Evolutionary conservation across 2,797 vertebrate genomes (phyloP).

Genomic region (Lophotriccus pileatus): DNA sequence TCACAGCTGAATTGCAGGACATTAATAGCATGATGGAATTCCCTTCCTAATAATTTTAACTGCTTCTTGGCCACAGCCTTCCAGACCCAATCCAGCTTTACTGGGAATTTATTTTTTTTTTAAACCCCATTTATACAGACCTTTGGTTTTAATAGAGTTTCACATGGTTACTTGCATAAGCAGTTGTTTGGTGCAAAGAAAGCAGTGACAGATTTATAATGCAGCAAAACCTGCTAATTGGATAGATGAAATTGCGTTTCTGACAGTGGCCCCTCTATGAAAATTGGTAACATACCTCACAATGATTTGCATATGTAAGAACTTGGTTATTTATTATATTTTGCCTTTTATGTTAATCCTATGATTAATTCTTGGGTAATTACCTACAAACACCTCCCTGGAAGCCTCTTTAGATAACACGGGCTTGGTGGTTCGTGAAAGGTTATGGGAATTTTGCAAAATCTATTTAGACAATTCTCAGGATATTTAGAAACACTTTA

Average conservation of each 20-base stretch:
- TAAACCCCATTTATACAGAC: constrained; percentile 18
- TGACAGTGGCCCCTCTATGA: constrained; percentile 68
- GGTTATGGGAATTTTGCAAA: constrained; percentile 47
- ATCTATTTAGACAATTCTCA: constrained; percentile 45
- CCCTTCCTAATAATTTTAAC: constrained; percentile 62
- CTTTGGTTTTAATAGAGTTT: constrained; percentile 70
- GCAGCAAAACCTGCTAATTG: constrained; percentile 73
- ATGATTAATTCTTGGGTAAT: constrained; percentile 64
- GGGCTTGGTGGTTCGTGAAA: constrained; percentile 44
- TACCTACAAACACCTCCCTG: constrained; percentile 48
- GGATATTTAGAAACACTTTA: constrained; percentile 31
- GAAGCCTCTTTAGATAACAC: constrained; percentile 55
- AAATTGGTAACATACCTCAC: constrained; percentile 66
- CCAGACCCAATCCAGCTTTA: neutral
- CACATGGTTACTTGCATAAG: constrained; percentile 66
- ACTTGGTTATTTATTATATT: constrained; percentile 41
- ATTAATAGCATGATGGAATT: constrained; percentile 64
- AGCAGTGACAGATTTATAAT: constrained; percentile 72
- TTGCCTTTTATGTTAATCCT: constrained; percentile 41
- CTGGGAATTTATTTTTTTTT: constrained; percentile 4
- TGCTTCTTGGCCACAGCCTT: constrained; percentile 23
- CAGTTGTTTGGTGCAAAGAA: constrained; percentile 69
- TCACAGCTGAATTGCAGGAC: constrained; percentile 60
- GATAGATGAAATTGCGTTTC: constrained; percentile 69
- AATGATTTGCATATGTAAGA: constrained; percentile 50